Conservation (phyloP, 2,888 invertebrate genomes). For the Sinodicranocentrus sp. region DNA sequence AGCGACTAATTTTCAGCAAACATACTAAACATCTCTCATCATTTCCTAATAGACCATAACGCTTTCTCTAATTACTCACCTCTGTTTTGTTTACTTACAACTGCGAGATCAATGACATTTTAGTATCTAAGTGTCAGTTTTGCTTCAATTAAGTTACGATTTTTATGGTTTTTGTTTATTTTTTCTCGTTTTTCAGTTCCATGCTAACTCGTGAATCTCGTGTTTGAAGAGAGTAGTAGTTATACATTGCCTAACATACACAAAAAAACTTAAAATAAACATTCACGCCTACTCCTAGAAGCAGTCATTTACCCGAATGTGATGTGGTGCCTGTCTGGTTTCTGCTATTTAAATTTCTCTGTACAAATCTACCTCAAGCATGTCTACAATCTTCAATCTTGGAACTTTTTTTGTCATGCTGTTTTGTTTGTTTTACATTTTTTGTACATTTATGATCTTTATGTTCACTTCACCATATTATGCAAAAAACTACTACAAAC, state of each 20-base stretch:
- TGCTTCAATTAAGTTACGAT: not conserved
- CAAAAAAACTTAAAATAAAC: not conserved
- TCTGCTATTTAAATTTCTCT: not conserved
- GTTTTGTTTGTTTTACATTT: not conserved
- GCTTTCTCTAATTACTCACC: too few species aligned
- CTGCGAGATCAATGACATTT: too few species aligned
- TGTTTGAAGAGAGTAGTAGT: conserved; percentile 36
- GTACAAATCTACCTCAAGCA: conserved; percentile 15
- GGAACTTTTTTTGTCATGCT: conserved; percentile 11
- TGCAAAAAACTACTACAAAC: conserved; percentile 15
- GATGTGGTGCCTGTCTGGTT: not conserved
- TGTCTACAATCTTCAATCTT: conserved; percentile 8
- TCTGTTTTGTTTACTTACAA: too few species aligned
- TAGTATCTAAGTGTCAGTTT: too few species aligned
- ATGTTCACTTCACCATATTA: too few species aligned
- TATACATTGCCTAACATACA: not conserved
- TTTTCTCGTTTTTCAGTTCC: conserved; percentile 59
- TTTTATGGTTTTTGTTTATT: conserved; percentile 37
- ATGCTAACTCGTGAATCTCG: conserved; percentile 69
- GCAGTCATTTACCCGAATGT: not conserved
- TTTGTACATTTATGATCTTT: not conserved
- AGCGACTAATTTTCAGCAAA: too few species aligned
- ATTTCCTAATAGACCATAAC: too few species aligned
- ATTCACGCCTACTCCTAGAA: too few species aligned
- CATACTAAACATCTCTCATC: too few species aligned